Percentiles rank a stretch among this genome's conserved stretches.
These are phyloP conservation scores for Oligia latruncula DNA, from an alignment of 2,888 invertebrate species.

Conservation along the genomic window DNA sequence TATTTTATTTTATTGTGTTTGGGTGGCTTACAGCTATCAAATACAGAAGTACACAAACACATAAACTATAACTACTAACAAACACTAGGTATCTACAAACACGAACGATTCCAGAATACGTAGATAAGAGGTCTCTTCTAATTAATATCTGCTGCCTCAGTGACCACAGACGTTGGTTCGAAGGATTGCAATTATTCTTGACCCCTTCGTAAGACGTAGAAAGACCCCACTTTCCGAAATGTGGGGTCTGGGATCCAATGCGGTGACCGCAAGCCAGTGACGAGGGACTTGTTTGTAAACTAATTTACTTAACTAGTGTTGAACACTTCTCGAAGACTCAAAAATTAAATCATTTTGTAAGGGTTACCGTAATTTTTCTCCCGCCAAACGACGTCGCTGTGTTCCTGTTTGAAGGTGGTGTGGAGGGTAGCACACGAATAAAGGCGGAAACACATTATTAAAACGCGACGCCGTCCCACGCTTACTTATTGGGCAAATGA, in stretches of 20 bases:
- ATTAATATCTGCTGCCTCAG: slow-evolving; percentile 66
- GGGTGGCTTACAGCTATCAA: no score
- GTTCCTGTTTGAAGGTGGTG: neutral
- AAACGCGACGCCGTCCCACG: no score
- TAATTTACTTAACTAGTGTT: slow-evolving; percentile 54
- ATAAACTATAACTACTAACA: neutral
- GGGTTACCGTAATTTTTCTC: neutral
- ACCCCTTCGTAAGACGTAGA: slow-evolving; percentile 57
- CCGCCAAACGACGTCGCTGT: neutral
- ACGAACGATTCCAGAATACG: slow-evolving; percentile 1
- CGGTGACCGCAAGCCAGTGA: slow-evolving; percentile 55
- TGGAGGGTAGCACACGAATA: neutral
- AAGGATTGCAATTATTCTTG: slow-evolving; percentile 67
- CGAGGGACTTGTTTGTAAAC: slow-evolving; percentile 47
- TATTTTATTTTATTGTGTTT: no score
- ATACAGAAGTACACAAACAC: no score
- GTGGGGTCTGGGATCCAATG: slow-evolving; percentile 25
- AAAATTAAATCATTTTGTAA: neutral
- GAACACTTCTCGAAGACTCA: neutral
- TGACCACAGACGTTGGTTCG: slow-evolving; percentile 59
- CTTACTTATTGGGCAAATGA: no score
- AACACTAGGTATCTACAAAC: slow-evolving; percentile 1
- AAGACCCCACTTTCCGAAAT: slow-evolving; percentile 28
- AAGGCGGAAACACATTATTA: no score
- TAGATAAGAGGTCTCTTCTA: slow-evolving; percentile 43